Percentiles rank a stretch among this genome's conserved stretches.
These are phyloP conservation scores for Hirtodrosophila cameraria DNA, from an alignment of 2,888 invertebrate species.

Conservation along the genomic window DNA sequence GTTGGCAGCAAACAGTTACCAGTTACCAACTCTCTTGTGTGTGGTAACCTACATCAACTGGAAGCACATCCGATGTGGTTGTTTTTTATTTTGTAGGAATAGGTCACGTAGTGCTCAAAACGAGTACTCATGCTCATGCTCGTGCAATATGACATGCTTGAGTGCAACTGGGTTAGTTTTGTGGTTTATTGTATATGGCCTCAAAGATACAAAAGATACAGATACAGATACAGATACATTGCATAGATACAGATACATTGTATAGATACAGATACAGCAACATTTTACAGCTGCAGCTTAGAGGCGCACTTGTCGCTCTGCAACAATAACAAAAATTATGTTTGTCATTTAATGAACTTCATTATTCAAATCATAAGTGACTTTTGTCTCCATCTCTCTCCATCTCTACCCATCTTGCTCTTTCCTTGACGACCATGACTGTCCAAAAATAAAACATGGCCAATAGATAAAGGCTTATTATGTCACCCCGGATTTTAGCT, in stretches of 20 bases:
- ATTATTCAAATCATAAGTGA: conserved; percentile 37
- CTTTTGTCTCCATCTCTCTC: too few species aligned
- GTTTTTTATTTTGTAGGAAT: conserved; percentile 20
- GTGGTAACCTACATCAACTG: conserved; percentile 29
- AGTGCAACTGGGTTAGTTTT: conserved; percentile 35
- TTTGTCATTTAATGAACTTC: conserved; percentile 53
- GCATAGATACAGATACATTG: neutral
- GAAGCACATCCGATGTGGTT: conserved; percentile 23
- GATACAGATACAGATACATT: conserved; percentile 7
- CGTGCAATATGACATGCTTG: conserved; percentile 47
- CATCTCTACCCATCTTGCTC: too few species aligned
- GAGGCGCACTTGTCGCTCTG: conserved; percentile 29
- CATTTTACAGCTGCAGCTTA: conserved; percentile 7
- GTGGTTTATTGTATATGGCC: conserved; percentile 20
- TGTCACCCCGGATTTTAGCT: conserved; percentile 26
- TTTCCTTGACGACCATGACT: conserved; percentile 1
- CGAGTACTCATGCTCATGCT: too few species aligned
- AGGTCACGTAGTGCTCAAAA: conserved; percentile 52
- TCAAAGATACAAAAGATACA: conserved; percentile 2
- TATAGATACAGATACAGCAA: conserved; percentile 1
- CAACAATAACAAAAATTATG: conserved; percentile 18
- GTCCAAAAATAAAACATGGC: conserved; percentile 1
- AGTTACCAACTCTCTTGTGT: conserved; percentile 10
- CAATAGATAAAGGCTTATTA: conserved; percentile 32
- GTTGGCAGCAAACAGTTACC: conserved; percentile 22